A percentile compares a stretch with the other conserved stretches of the same genome.
phyloP scores from a whole-genome alignment of 2,113 vertebrate species.

The Misgurnus anguillicaudatus region DNA sequence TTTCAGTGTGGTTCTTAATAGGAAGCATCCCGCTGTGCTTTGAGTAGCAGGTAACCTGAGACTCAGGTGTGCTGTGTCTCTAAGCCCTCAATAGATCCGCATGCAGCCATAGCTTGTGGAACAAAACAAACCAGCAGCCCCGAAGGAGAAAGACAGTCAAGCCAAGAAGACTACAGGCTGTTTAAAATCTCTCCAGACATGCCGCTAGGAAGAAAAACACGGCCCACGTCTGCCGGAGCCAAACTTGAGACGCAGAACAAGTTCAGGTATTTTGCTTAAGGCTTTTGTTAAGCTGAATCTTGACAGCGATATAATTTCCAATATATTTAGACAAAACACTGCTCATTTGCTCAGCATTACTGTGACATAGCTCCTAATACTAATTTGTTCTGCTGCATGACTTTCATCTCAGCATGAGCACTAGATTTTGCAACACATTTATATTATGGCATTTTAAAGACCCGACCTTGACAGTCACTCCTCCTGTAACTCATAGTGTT shows the following conservation, averaged over 20 bases:
- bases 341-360: constrained; percentile 7
- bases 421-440: background rate
- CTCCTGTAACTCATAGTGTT: constrained; percentile 58
- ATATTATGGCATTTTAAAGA: constrained; percentile 36
- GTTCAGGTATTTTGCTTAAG: constrained; percentile 70
- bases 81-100: constrained; percentile 1
- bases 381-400: background rate
- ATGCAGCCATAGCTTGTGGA: constrained; percentile 37
- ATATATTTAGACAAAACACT: background rate
- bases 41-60: constrained; percentile 66
- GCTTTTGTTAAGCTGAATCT: background rate
- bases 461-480: background rate
- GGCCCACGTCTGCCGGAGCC: constrained; percentile 72
- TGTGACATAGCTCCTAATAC: background rate
- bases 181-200: constrained; percentile 45
- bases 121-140: constrained; percentile 33
- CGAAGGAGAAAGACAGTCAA: background rate
- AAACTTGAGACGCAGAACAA: constrained; percentile 70
- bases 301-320: background rate
- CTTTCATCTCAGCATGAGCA: constrained; percentile 15
- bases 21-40: constrained; percentile 44
- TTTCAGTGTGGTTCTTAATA: background rate
- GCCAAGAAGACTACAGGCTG: background rate
- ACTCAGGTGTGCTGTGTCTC: constrained; percentile 48
- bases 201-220: constrained; percentile 61